Base-by-base conservation (phyloP, 2,797 vertebrate species). In the Sebastes oblongus region DNA sequence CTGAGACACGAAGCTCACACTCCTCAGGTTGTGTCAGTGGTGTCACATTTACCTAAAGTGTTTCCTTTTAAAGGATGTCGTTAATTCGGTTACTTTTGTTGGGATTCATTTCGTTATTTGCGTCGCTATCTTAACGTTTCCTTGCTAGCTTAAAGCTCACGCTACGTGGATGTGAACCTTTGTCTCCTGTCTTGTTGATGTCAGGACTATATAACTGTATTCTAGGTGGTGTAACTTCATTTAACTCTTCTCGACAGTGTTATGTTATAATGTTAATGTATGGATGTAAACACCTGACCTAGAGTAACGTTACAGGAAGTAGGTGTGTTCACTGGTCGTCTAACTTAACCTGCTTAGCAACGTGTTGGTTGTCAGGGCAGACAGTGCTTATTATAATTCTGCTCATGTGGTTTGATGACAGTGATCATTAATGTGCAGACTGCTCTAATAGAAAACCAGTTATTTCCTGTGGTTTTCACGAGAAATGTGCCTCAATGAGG, bases 281-380 rank as follows among this genome's bases (percentile, higher is more conserved):
- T 42, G 13, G 14, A 3, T 36, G 5, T 11, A 42, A 42, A 22
- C 59, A 80, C 72, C 22, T 78, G 84, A 86, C 61, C 46, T 16
- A 1, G 66, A 46, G n/a, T 52, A 50, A 46, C 42, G 14, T 46
- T 29, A 8, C 39, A 27, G 24, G 24, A 18, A 70, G 76, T 73
- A 61, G 66, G 66, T 75, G 77, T 84, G 81, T 79, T 75, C 10
- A 11, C 8, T 71, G 25, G 27, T 71, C 58, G 54, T 61, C 9
- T 36, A 36, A 36, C 11, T 36, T 36, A 13, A 83, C 60, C 77
- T 72, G 54, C 39, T 77, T 73, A 73, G 61, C 34, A 16, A 1
- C n/a, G 29, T 60, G 62, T 60, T 66, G n/a, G 24, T 2, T 39
- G 36, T 39, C 36, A 3, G 64, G 66, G 8, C 77, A 75, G 39